Conservation (phyloP, 2,888 invertebrate genomes). For the Abscondita cerata region DNA sequence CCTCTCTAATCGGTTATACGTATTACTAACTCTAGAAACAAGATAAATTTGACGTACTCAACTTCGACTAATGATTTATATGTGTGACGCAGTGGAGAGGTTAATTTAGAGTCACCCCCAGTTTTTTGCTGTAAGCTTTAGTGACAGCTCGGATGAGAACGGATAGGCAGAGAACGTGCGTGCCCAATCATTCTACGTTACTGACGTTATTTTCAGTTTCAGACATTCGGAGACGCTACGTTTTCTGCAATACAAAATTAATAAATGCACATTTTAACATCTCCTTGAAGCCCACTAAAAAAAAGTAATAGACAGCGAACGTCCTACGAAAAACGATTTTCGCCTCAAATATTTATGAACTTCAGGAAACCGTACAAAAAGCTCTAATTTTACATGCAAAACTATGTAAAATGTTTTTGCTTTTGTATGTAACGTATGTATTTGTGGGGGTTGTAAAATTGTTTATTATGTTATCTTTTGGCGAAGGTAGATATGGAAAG, state of each 20-base stretch:
- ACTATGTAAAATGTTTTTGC: too few species aligned
- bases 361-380: too few species aligned
- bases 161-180: constrained; percentile 32
- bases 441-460: too few species aligned
- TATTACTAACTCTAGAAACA: constrained; percentile 23
- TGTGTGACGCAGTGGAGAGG: constrained; percentile 32
- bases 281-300: too few species aligned
- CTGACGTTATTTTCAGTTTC: constrained; percentile 26
- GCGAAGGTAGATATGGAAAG: too few species aligned
- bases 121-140: constrained; percentile 34
- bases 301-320: too few species aligned
- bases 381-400: too few species aligned
- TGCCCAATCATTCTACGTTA: constrained; percentile 28
- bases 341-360: too few species aligned
- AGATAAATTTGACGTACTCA: constrained; percentile 32
- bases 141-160: constrained; percentile 34
- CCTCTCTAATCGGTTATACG: constrained; percentile 13
- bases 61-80: constrained; percentile 33
- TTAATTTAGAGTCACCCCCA: constrained; percentile 36
- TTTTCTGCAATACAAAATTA: constrained; percentile 11
- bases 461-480: too few species aligned
- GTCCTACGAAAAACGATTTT: too few species aligned
- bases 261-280: too few species aligned
- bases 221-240: constrained; percentile 12
- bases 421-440: too few species aligned